phyloP scores from a whole-genome alignment of 2,113 vertebrate genomes.

The Bubo scandiacus region DNA sequence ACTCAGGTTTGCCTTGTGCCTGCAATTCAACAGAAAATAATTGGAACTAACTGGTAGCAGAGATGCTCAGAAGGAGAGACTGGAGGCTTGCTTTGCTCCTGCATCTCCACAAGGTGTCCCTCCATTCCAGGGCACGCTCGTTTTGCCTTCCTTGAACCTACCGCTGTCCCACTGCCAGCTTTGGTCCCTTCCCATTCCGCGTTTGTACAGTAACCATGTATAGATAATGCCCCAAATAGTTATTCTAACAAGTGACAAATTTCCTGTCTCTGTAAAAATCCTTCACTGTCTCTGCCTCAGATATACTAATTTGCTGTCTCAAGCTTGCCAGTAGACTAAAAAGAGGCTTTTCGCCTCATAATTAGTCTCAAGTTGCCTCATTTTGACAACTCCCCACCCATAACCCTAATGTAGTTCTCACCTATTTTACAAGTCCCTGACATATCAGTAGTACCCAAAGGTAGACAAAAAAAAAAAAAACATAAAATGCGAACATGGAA shows the following conservation, averaged over 20 bases:
- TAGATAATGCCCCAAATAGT: background rate
- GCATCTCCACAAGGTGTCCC: slow-evolving; percentile 23
- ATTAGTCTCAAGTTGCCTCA: background rate
- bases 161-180: background rate
- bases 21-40: background rate
- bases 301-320: background rate
- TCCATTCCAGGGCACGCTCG: background rate
- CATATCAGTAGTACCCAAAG: background rate
- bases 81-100: slow-evolving; percentile 27
- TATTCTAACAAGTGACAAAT: background rate
- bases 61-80: background rate
- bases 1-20: background rate
- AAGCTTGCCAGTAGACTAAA: background rate
- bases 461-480: background rate
- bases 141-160: background rate
- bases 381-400: background rate
- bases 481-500: background rate
- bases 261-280: background rate
- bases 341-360: background rate
- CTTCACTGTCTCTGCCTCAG: background rate
- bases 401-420: background rate
- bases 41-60: background rate
- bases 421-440: background rate
- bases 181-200: background rate
- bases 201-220: background rate